Evolutionary conservation across 2,888 invertebrate species (phyloP).

Genomic region (Lasioglossum calceatum): DNA sequence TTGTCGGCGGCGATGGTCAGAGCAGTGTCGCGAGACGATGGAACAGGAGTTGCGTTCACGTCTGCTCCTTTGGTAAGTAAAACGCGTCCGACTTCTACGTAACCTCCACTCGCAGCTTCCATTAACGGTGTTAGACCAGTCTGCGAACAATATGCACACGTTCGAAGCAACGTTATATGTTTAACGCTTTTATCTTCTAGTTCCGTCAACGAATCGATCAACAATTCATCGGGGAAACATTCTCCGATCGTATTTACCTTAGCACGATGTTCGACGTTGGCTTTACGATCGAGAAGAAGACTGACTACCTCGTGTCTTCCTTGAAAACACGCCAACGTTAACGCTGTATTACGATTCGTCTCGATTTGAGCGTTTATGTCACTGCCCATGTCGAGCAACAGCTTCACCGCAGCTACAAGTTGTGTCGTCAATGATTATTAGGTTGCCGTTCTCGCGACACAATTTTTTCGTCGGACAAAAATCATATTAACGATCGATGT

Average conservation of each 20-base stretch:
- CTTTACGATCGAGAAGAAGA: conserved; percentile 96
- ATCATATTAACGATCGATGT: background rate
- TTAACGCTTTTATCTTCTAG: background rate
- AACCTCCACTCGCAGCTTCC: conserved; percentile 99
- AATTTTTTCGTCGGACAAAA: background rate
- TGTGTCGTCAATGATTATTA: conserved; percentile 23
- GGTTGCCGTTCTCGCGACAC: background rate
- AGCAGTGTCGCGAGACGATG: conserved; percentile 98
- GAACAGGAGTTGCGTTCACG: conserved; percentile 99
- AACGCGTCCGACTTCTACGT: conserved; percentile 98
- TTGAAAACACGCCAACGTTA: conserved; percentile 99
- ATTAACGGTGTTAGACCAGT: conserved; percentile 99
- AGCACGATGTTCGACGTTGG: conserved; percentile 99
- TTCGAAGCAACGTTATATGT: background rate
- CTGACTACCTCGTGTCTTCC: conserved; percentile 99
- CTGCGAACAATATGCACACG: conserved; percentile 80
- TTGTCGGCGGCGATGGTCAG: conserved; percentile 99
- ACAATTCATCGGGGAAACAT: background rate
- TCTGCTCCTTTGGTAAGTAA: conserved; percentile 98
- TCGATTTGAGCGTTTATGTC: conserved; percentile 99
- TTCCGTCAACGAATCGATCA: too few species aligned
- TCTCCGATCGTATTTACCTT: conserved; percentile 87
- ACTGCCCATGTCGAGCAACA: conserved; percentile 98
- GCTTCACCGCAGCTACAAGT: conserved; percentile 93
- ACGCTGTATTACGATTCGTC: conserved; percentile 99